Percentiles rank a stretch among this genome's conserved stretches.
Evolutionary conservation across 2,888 invertebrate species (phyloP).

Genomic region (Drosophila setosimentum): DNA sequence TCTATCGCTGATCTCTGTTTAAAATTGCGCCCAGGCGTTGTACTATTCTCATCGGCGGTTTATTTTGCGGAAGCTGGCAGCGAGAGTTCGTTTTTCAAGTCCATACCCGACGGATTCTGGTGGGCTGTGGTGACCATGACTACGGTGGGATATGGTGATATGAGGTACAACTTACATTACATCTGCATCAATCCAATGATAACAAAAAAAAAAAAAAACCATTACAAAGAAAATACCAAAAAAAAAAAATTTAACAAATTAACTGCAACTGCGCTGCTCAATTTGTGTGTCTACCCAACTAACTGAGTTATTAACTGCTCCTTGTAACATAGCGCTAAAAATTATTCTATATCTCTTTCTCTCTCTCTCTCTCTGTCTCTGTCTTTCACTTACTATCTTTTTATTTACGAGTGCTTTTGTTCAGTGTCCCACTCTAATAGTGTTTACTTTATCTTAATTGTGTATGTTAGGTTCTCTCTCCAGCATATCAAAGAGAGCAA

Average conservation of each 20-base stretch:
- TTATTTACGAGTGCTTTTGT: conserved; percentile 19
- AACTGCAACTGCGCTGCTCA: conserved; percentile 44
- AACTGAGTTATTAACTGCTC: conserved; percentile 43
- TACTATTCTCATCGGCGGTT: conserved; percentile 99
- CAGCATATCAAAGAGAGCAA: not conserved
- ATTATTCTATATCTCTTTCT: conserved; percentile 12
- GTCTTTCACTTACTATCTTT: conserved; percentile 23
- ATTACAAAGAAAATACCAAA: conserved; percentile 1
- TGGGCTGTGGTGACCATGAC: conserved; percentile 99
- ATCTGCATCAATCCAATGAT: conserved; percentile 44
- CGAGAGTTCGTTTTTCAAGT: conserved; percentile 99
- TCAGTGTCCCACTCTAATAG: conserved; percentile 17
- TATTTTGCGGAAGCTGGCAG: conserved; percentile 99
- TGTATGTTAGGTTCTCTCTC: conserved; percentile 3
- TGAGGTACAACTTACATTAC: conserved; percentile 89
- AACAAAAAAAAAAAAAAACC: conserved; percentile 22
- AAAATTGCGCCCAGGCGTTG: conserved; percentile 91
- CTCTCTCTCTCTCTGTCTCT: conserved; percentile 22
- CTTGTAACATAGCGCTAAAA: conserved; percentile 41
- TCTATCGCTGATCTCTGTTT: conserved; percentile 62
- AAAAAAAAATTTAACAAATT: conserved; percentile 17
- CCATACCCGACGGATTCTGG: conserved; percentile 99
- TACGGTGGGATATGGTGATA: conserved; percentile 99
- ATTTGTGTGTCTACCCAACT: conserved; percentile 40
- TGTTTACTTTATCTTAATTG: not conserved